Conservation (phyloP, 2,888 invertebrate species). For the Linnaemya vulpina region DNA sequence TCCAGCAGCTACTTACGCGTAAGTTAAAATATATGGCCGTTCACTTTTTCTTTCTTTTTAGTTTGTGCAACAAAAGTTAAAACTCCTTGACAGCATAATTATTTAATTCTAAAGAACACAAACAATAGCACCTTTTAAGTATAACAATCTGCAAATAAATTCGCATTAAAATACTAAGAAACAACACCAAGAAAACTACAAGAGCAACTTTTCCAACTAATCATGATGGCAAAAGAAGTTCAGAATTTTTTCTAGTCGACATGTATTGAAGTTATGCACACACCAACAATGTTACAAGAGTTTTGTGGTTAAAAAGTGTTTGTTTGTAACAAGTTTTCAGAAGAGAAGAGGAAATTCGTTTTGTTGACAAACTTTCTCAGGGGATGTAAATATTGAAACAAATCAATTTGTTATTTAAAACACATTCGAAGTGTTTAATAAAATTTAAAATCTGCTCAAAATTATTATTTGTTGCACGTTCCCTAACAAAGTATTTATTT, state of each 20-base stretch:
- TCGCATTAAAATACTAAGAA: conserved; percentile 7
- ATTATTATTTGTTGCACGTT: too few species aligned
- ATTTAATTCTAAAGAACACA: conserved; percentile 33
- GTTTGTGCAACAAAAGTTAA: conserved; percentile 22
- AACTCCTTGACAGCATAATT: conserved; percentile 50
- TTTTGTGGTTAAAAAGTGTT: neutral
- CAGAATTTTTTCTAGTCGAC: neutral
- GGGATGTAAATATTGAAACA: neutral
- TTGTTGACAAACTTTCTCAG: neutral
- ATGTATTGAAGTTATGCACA: neutral
- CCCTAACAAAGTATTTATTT: neutral
- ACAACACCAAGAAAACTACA: conserved; percentile 1
- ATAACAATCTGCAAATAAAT: conserved; percentile 40
- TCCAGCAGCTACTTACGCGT: neutral
- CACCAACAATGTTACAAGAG: neutral
- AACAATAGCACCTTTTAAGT: conserved; percentile 35
- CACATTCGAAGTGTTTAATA: neutral
- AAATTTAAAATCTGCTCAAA: too few species aligned
- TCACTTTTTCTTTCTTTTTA: neutral
- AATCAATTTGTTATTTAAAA: neutral
- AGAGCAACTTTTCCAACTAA: conserved; percentile 30
- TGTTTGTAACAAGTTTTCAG: neutral
- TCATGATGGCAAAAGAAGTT: conserved; percentile 8
- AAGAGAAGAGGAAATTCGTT: neutral
- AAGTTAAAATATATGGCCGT: neutral